phyloP scores from a whole-genome alignment of 2,113 vertebrate genomes.

The Gallinago undulata region DNA sequence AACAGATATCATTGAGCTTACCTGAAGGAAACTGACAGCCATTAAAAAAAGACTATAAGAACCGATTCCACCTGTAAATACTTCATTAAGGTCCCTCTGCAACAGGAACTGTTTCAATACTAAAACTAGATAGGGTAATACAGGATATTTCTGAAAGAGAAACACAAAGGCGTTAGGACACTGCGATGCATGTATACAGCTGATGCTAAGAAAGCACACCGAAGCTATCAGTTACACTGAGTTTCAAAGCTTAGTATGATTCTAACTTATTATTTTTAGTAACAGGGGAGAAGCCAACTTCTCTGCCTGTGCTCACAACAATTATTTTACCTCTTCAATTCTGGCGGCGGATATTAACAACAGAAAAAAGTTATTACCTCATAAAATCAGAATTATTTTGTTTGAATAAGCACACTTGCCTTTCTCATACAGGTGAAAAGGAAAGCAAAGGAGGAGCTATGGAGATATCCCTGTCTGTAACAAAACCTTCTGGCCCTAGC shows the following conservation, averaged over 20 bases:
- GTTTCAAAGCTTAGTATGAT: background rate
- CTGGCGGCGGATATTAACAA: background rate
- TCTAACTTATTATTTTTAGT: background rate
- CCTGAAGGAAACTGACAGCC: constrained; percentile 99
- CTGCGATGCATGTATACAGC: background rate
- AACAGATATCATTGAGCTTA: constrained; percentile 24
- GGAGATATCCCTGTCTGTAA: rapidly evolving
- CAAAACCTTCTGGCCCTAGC: background rate
- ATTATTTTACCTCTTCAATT: background rate
- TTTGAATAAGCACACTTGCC: background rate
- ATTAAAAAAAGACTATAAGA: constrained; percentile 99
- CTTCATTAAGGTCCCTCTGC: constrained; percentile 98
- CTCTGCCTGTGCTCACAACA: background rate
- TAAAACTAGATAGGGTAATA: constrained; percentile 95
- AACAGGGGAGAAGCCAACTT: background rate
- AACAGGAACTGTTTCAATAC: constrained; percentile 98
- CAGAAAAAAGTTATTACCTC: background rate
- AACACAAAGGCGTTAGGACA: background rate
- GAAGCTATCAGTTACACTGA: background rate
- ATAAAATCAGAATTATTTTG: background rate
- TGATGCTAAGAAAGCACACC: background rate
- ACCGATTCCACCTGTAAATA: constrained; percentile 97
- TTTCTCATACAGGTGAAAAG: background rate
- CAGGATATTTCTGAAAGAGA: constrained; percentile 91
- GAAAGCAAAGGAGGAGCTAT: background rate